Evolutionary conservation across 2,113 vertebrate genomes (phyloP), one percentile per base, ranked within the genome.

Genomic region (Passer montanus): DNA sequence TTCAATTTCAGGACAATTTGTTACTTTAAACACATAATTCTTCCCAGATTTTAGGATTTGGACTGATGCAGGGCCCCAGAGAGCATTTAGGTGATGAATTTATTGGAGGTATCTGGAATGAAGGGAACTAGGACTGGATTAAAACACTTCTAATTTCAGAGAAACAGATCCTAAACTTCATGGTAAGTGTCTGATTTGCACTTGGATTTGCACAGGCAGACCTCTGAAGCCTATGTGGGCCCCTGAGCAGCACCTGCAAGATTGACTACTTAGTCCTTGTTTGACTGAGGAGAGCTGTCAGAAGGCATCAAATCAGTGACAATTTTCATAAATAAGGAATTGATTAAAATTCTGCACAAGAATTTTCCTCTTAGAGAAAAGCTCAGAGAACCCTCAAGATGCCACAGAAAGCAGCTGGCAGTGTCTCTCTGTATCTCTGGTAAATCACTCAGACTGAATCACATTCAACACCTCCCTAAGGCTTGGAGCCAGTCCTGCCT

Each of bases 321-420:
- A 66, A 73, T 80, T 85, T 90, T 66, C 27, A 47, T 66, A 93
- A 92, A 73, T 37, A 85, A 68, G 19, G 26, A 85, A 69, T 49
- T 87, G 46, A 94, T 88, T 90, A 83, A 86, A 90, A 92, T 91
- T 81, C 64, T 69, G 31, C 37, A 27, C 24, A 83, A 83, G n/a
- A 64, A 52, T 43, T n/a, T 93, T 89, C n/a, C 69, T 85, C 24
- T 35, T 26, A 21, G n/a, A 72, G 39, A 53, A 84, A 79, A 84
- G 31, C 35, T 59, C 47, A 31, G 33, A 82, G 49, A 90, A 79
- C 28, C 37, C 82, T 44, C 0, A 5, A 78, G 77, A 87, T 47
- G 74, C 27, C 47, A 50, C 58, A 53, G 58, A 75, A 75, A 73
- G 72, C 70, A 82, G 66, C 82, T 79, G 84, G 37, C 56, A 91